These are phyloP conservation scores for Drosophila mulleri DNA, from an alignment of 2,888 invertebrate genomes.

Conservation along the genomic window DNA sequence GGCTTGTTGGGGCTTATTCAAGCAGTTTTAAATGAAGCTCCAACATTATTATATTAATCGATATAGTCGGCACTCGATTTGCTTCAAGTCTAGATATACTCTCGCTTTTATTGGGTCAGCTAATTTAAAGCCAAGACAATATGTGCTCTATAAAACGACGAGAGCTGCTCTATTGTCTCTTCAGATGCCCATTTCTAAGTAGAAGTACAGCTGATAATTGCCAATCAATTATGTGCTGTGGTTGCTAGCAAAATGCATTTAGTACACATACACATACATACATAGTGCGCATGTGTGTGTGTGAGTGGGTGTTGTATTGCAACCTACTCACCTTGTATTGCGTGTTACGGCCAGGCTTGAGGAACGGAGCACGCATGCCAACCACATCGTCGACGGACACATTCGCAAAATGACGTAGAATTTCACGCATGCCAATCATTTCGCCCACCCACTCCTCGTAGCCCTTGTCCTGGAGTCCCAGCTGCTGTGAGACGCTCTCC, in stretches of 20 bases:
- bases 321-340: constrained; percentile 91
- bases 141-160: background rate
- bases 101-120: background rate
- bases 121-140: background rate
- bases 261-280: background rate
- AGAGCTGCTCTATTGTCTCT: background rate
- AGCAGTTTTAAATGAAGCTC: background rate
- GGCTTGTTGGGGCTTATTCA: background rate
- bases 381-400: constrained; percentile 92
- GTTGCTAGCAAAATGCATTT: constrained; percentile 16
- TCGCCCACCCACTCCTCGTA: constrained; percentile 97
- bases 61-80: too few species aligned
- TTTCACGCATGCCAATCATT: constrained; percentile 97
- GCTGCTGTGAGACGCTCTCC: constrained; percentile 89
- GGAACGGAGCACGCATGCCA: constrained; percentile 94
- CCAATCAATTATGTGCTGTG: constrained; percentile 41
- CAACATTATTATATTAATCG: too few species aligned
- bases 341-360: constrained; percentile 96
- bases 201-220: constrained; percentile 37
- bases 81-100: background rate
- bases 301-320: constrained; percentile 8
- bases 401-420: constrained; percentile 92
- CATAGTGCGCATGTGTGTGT: constrained; percentile 16
- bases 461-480: constrained; percentile 94
- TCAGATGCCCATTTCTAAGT: constrained; percentile 3